These are phyloP conservation scores for Amphiura filiformis DNA, from an alignment of 35 echinoderm and acorn worm species.

Conservation along the genomic window DNA sequence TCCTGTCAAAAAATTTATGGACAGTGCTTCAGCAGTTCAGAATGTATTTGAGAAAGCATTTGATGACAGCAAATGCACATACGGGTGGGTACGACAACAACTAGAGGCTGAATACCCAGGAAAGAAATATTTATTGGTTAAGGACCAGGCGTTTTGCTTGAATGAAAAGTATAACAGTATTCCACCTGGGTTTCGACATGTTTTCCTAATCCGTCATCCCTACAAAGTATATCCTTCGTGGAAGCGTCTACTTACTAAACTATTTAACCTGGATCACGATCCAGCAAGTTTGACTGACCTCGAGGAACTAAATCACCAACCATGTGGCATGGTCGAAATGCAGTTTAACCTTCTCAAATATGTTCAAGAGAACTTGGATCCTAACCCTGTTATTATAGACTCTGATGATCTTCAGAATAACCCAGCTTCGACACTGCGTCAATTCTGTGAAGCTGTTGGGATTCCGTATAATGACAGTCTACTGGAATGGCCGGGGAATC, in stretches of 20 bases:
- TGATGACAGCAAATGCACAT: background rate
- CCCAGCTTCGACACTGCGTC: background rate
- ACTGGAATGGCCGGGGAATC: conserved; percentile 17
- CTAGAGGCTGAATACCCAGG: background rate
- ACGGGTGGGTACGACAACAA: background rate
- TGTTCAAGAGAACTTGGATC: background rate
- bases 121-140: background rate
- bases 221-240: background rate
- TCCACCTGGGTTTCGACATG: background rate
- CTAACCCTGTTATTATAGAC: conserved; percentile 31
- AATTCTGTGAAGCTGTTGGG: conserved; percentile 7
- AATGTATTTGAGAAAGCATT: background rate
- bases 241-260: too few relatives aligned
- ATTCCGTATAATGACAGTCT: conserved; percentile 20
- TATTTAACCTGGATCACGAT: background rate
- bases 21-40: background rate
- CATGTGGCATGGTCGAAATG: background rate
- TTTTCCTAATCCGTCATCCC: background rate
- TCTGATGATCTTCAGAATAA: conserved; percentile 33
- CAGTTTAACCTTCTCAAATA: background rate
- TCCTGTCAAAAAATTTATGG: background rate
- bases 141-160: background rate
- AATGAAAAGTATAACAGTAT: background rate
- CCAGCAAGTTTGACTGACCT: background rate
- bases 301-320: background rate